Evolutionary conservation across 2,888 invertebrate species (phyloP), one percentile per base, ranked within the genome.

Genomic region (Lobophora halterata): DNA sequence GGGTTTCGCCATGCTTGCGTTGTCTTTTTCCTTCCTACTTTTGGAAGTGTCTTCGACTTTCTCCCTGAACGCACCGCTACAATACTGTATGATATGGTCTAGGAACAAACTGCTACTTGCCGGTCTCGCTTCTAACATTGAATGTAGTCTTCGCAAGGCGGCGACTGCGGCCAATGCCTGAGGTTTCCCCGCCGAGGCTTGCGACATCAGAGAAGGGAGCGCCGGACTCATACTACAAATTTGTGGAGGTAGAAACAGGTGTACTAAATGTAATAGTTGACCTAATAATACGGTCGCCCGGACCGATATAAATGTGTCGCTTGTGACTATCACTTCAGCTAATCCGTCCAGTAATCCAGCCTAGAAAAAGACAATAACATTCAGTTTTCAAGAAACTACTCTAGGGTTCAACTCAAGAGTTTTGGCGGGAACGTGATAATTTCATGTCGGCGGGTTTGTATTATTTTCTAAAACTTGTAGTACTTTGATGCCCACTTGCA

Each of bases 221-320:
- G 96, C 93, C 9, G 97, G 52, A 1, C 45, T 49, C 24, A 52
- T 40, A 69, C 93, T 93, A 75, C 93, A 94, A 63, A 95, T 93
- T 72, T 96, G 96, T 28, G 95, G 91, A 33, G 98, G 98, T 69
- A 98, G 88, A 58, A 96, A 90, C 31, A 92, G 89, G 78, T 96
- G 95, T 64, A 94, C 93, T 71, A 98, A 88, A 79, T 97, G 95
- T 60, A 98, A 85, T 33, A 98, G 88, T 81, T 97, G 96, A 40
- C 95, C 96, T 55, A 98, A 87, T 36, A 98, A 86, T 52, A 98
- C 93, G 8, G 97, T 97, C 28, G 97, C 96, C 56, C 97, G 91
- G 51, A 98, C 95, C 42, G 96, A 97, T 59, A 98, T 93, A 71
- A 95, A 93, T 8, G 93, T 93, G 72, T 97, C 97, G 68, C 94